Evolutionary conservation across 2,113 vertebrate species (phyloP), one percentile per base, ranked within the genome.

Genomic region (Elephas maximus): DNA sequence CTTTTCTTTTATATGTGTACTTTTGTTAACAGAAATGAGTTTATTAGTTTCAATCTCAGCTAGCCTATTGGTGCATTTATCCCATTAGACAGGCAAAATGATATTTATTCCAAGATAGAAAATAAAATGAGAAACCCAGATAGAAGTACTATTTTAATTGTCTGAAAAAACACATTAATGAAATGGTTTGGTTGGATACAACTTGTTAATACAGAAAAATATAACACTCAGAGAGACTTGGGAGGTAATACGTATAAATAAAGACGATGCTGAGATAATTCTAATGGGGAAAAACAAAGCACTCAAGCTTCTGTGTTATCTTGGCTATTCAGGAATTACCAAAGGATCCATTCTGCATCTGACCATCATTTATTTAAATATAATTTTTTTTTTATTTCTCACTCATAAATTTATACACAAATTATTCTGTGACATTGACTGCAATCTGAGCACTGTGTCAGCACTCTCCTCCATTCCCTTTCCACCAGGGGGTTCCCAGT

Each of bases 121-220:
- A 89, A 69, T 23, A 88, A 91, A 91, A 51, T 53, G 14, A 65
- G 8, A 6, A 65, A 8, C 7, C 3, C 53, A 62, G 14, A 93
- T 18, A 93, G 30, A 95, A 69, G 48, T 74, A 6, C 1, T 33
- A 8, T 79, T 91, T 93, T 60, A 94, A 93, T 73, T 80, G 21
- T 86, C 30, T 87, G 62, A 77, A 84, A 84, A 95, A 95, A 89
- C 62, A 51, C 8, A 10, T 57, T 90, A 89, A 51, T 65, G 33
- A 88, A 90, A 67, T 53, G 8, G 18, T 62, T 93, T 91, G 5
- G 4, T 65, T 83, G 12, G 1, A 41, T 20, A 83, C 37, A 26
- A 67, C 0, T 86, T 63, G 21, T 78, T 67, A 89, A 80, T 91
- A 37, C 17, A 86, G 30, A 90, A 17, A n/a, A 88, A 65, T 30